Conservation (phyloP, 2,797 vertebrate genomes). For the Morelia viridis region DNA sequence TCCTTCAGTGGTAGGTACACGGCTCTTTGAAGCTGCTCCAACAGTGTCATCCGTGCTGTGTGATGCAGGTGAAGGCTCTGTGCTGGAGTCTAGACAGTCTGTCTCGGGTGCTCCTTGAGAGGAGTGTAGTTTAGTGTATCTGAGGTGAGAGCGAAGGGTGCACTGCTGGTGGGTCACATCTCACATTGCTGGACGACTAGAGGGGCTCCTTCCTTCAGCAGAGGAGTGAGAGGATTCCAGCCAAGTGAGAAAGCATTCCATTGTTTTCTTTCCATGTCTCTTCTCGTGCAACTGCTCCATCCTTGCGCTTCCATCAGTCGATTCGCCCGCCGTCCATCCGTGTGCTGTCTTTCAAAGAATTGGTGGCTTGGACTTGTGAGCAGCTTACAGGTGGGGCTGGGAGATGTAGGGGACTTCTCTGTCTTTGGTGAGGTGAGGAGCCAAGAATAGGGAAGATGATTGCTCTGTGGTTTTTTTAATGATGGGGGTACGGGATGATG, state of each 20-base stretch:
- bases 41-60: background rate
- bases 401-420: slow-evolving; percentile 11
- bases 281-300: background rate
- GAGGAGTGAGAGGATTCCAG: background rate
- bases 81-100: slow-evolving; percentile 24
- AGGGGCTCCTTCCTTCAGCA: background rate
- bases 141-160: slow-evolving; percentile 61
- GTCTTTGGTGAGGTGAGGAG: slow-evolving; percentile 16
- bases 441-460: slow-evolving; percentile 36
- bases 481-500: no score
- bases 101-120: background rate
- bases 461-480: slow-evolving; percentile 15
- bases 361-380: slow-evolving; percentile 48
- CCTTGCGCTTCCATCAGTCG: background rate
- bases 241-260: background rate
- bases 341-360: slow-evolving; percentile 29
- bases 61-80: background rate
- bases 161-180: background rate
- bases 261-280: background rate
- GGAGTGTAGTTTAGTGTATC: background rate
- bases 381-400: slow-evolving; percentile 40
- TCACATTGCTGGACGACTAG: background rate
- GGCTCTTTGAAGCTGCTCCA: fast-evolving
- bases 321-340: no score
- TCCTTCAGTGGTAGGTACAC: slow-evolving; percentile 59